A percentile compares a stretch with the other conserved stretches of the same genome.
Evolutionary conservation across 2,888 invertebrate genomes (phyloP).

Genomic region (Orchesella flavescens): DNA sequence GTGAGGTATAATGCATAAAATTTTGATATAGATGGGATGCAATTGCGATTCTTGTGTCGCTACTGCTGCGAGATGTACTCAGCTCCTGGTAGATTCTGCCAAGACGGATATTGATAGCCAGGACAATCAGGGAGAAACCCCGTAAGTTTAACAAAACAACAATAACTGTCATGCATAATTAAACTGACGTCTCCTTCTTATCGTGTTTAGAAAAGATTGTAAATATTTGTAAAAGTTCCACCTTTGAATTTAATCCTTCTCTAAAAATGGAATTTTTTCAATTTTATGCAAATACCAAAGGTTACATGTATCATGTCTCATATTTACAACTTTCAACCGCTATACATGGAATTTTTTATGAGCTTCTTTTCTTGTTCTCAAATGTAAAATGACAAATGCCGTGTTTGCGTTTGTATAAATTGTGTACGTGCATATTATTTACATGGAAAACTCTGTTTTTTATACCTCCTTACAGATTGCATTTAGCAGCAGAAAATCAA

Average conservation of each 20-base stretch:
- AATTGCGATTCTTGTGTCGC: slow-evolving; percentile 70
- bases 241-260: too few species aligned
- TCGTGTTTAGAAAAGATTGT: too few species aligned
- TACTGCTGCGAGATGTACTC: slow-evolving; percentile 64
- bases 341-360: slow-evolving; percentile 22
- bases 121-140: slow-evolving; percentile 68
- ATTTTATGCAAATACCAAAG: too few species aligned
- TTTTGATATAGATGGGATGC: slow-evolving; percentile 60
- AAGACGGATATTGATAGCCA: slow-evolving; percentile 69
- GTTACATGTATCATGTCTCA: too few species aligned
- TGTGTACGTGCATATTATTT: background rate
- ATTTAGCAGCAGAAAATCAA: slow-evolving; percentile 71
- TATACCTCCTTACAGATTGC: slow-evolving; percentile 42
- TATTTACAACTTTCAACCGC: too few species aligned
- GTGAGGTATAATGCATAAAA: too few species aligned
- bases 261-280: too few species aligned
- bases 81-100: slow-evolving; percentile 68
- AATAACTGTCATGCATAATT: background rate
- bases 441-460: background rate
- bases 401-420: background rate
- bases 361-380: background rate
- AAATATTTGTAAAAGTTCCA: too few species aligned
- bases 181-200: background rate
- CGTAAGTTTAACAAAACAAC: slow-evolving; percentile 11
- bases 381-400: background rate